Evolutionary conservation across 2,113 vertebrate species (phyloP).

Genomic region (Cyanoramphus novaezelandiae): DNA sequence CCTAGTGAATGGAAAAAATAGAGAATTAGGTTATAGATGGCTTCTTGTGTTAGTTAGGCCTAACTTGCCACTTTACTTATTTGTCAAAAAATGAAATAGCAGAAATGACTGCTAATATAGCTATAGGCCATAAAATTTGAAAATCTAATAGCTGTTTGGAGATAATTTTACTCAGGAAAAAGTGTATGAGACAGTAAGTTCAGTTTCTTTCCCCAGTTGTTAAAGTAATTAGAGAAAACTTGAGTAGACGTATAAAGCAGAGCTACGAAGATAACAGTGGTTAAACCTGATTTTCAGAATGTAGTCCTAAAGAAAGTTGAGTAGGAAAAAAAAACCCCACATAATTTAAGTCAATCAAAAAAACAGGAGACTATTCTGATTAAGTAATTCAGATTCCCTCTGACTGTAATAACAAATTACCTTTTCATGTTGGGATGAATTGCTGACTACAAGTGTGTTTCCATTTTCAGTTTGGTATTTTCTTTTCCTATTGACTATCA

Average conservation of each 20-base stretch:
- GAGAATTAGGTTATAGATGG: background rate
- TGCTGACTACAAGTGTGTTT: background rate
- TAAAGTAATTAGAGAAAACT: background rate
- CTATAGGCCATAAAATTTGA: background rate
- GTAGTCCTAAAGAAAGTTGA: background rate
- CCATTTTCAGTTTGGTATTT: fast-evolving
- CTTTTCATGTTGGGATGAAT: background rate
- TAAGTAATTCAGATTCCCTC: background rate
- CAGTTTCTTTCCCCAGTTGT: background rate
- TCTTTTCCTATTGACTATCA: background rate
- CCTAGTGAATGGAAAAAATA: background rate
- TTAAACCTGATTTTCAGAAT: background rate
- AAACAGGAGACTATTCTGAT: background rate
- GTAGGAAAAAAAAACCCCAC: background rate
- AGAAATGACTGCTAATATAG: background rate
- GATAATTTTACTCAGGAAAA: background rate
- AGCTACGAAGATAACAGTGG: background rate
- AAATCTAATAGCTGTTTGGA: background rate
- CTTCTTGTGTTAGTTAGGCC: background rate
- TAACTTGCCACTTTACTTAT: background rate
- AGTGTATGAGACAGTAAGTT: background rate
- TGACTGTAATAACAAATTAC: background rate
- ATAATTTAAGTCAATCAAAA: background rate
- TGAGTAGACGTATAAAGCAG: background rate
- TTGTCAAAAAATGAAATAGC: background rate